Base-by-base conservation (phyloP, 2,113 vertebrate genomes). In the Rhegmatorhina hoffmannsi region DNA sequence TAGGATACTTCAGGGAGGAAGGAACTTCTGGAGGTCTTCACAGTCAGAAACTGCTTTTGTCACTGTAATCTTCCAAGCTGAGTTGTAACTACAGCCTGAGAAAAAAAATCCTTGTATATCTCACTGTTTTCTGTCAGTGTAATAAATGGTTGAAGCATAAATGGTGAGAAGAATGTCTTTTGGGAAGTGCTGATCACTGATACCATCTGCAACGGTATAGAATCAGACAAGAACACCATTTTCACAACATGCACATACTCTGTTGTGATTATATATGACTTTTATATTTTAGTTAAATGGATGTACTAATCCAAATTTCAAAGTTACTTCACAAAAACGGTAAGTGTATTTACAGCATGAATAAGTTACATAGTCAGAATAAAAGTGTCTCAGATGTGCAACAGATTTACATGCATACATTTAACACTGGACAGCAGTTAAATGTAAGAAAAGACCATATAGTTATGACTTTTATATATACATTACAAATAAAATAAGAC, bases 331-430 rank as follows among this genome's bases (percentile, higher is more conserved):
- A 98, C 99, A 99, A 98, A 98, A 98, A 96, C 82, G 73, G 97
- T 98, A 98, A 98, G 98, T 98, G 98, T 99, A 99, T 99, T 99
- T 99, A 99, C 99, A 99, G 94, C 78, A 90, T 96, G 96, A 98
- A 98, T 98, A 98, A 98, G 97, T 98, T 98, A 98, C 93, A 98
- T 44, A 97, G 93, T 96, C 94, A 94, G 97, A 98, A 97, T 97
- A 97, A 98, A 98, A 98, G 97, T 98, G 98, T 98, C 97, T 98
- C 96, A 97, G 98, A 98, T 99, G 98, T 99, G 98, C 98, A 98
- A 98, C 97, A 97, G 98, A 94, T 97, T 97, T 98, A 97, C 97
- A 98, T 98, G 98, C 98, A 98, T 98, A 97, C 96, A 96, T 98
- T 96, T 97, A 97, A 97, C 97, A 97, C 95, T 87, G 72, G 92